Conservation (phyloP, 2,113 vertebrate genomes). For the Petrocephalus microphthalmus region DNA sequence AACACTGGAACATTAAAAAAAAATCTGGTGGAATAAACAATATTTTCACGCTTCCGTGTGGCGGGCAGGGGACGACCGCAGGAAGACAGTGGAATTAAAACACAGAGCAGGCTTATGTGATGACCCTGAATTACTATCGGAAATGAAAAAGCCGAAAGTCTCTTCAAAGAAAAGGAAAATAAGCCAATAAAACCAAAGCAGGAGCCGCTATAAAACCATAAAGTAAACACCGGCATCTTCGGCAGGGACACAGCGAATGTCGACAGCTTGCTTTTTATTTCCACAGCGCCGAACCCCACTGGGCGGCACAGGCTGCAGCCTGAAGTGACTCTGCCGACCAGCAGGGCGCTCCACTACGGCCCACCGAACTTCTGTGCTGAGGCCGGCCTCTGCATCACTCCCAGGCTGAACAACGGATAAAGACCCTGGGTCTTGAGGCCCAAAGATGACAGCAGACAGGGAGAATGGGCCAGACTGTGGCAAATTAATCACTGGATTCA, state of each 20-base stretch:
- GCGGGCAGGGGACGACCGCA: background rate
- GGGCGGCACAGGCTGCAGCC: background rate
- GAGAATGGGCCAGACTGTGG: slow-evolving; percentile 43
- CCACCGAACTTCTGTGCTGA: background rate
- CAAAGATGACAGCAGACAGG: background rate
- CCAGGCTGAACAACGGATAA: background rate
- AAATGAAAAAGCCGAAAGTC: background rate
- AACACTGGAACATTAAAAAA: slow-evolving; percentile 24
- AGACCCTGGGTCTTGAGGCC: background rate
- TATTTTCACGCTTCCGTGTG: background rate
- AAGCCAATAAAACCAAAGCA: background rate
- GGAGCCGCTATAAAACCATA: background rate
- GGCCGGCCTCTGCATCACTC: background rate
- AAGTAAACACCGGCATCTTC: background rate
- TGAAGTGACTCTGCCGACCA: background rate
- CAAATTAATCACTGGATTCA: slow-evolving; percentile 55
- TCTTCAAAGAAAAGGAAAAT: background rate
- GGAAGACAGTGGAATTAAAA: background rate
- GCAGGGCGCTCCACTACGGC: background rate
- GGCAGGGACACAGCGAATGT: background rate
- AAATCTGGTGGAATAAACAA: slow-evolving; percentile 2
- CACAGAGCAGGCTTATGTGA: background rate
- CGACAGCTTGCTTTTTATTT: background rate
- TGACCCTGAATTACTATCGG: background rate
- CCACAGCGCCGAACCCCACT: background rate